phyloP scores from a whole-genome alignment of 2,797 vertebrate species.

The Lateolabrax maculatus region DNA sequence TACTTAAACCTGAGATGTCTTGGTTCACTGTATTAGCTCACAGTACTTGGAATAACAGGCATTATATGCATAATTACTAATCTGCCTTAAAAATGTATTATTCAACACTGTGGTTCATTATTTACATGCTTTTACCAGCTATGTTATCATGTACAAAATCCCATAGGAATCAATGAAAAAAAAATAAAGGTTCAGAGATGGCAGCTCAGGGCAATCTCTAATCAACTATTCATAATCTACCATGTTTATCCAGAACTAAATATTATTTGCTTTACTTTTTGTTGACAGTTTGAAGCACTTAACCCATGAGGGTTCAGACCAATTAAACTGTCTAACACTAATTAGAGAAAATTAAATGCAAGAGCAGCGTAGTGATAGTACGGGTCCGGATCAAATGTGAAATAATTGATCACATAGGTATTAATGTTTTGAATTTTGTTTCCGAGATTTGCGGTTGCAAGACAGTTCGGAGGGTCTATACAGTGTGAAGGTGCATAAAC shows the following conservation, averaged over 20 bases:
- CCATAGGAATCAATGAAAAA: conserved; percentile 43
- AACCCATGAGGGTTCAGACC: conserved; percentile 23
- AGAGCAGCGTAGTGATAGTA: not conserved
- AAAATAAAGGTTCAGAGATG: conserved; percentile 14
- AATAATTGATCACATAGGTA: not conserved
- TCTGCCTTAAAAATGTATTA: conserved; percentile 39
- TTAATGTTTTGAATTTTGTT: not conserved
- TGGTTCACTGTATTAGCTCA: conserved; percentile 1
- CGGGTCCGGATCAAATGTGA: not conserved
- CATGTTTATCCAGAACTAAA: conserved; percentile 32
- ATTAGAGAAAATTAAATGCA: conserved; percentile 15
- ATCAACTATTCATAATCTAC: conserved; percentile 45
- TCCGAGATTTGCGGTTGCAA: no score
- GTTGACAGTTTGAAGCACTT: conserved; percentile 35
- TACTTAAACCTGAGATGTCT: not conserved
- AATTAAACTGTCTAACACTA: conserved; percentile 29
- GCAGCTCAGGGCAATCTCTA: conserved; percentile 38
- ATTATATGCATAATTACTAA: conserved; percentile 7
- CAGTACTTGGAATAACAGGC: not conserved
- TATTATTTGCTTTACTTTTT: conserved; percentile 36
- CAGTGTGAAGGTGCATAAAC: conserved; percentile 19
- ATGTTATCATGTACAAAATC: conserved; percentile 46
- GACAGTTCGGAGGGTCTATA: no score
- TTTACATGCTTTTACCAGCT: conserved; percentile 45
- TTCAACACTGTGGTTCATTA: conserved; percentile 39